Evolutionary conservation across 64 coral and sea anemone species (phyloP).

Genomic region (Montipora capricornis): DNA sequence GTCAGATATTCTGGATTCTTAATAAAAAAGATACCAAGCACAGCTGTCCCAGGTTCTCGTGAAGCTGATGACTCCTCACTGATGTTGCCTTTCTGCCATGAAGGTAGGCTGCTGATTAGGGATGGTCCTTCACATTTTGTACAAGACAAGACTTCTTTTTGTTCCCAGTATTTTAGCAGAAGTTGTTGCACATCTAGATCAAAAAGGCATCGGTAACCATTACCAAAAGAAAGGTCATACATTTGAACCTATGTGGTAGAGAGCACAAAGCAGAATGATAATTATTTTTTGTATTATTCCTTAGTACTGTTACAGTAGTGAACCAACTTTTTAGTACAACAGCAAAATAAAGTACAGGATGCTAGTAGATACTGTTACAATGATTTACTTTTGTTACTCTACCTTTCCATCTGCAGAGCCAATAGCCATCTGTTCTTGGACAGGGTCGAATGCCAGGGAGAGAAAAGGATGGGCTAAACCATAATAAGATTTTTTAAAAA

Average conservation of each 20-base stretch:
- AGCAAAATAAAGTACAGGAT: no score
- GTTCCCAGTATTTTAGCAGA: slow-evolving; percentile 43
- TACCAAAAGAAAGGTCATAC: slow-evolving; percentile 70
- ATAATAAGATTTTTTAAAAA: slow-evolving; percentile 7
- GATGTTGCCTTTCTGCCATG: slow-evolving; percentile 37
- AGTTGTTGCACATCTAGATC: slow-evolving; percentile 63
- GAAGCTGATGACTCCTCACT: background rate
- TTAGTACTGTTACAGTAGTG: no score
- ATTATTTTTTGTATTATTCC: background rate
- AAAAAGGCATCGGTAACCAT: slow-evolving; percentile 75
- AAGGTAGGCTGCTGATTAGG: slow-evolving; percentile 54
- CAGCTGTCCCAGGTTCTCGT: slow-evolving; percentile 33
- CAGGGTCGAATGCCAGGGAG: slow-evolving; percentile 85
- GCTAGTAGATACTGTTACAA: background rate
- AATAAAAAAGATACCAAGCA: slow-evolving; percentile 62
- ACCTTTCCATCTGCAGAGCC: slow-evolving; percentile 95
- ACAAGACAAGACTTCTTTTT: background rate
- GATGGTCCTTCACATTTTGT: slow-evolving; percentile 16
- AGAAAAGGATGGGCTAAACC: slow-evolving; percentile 85
- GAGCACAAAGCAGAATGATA: background rate
- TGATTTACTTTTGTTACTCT: background rate
- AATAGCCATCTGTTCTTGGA: slow-evolving; percentile 72
- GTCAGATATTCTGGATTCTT: slow-evolving; percentile 7
- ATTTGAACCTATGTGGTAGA: slow-evolving; percentile 49
- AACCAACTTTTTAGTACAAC: background rate